Base-by-base conservation (phyloP, 2,888 invertebrate species). In the Cordilura impudica region DNA sequence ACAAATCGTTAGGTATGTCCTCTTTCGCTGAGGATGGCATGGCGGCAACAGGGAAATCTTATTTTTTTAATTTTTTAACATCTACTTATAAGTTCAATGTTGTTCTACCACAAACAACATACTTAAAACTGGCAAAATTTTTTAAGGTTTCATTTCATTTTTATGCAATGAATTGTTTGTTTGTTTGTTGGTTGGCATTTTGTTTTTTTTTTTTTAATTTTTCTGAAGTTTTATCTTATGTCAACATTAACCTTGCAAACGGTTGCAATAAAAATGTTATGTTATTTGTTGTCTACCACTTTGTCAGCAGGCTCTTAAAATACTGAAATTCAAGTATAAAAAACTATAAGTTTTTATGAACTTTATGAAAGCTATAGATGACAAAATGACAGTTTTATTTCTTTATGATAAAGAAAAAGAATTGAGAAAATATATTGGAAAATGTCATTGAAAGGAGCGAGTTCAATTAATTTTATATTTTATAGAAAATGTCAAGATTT, bases 31-130 rank as follows among this genome's bases (percentile, higher is more conserved):
- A 49, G 19, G 26, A 21, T 63, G 43, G 39, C 39, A 63, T 35
- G 75, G 75, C 75, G 75, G 43, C 75, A 63, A 49, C 54, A 56
- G 63, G 58, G 63, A 69, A 70, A 76, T 76, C 69, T 43, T 58
- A 51, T 54, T 35, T 8, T 53, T 58, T 29, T 58, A 58, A 58
- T 51, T 14, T 53, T 61, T 26, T 47, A 60, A 51, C n/a, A 51
- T 43, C 14, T 12, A 19, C 4, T 12, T 14, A 12, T 14, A 5
- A 49, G 47, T 35, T 23, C 8, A 14, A 26, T 54, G 47, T 39
- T 49, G 5, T 39, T 39, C 12, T n/a, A 35, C 35, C 54, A 49
- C 49, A 35, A 39, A 49, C 29, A 19, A 54, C 26, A n/a, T 19
- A 53, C 43, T 66, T 53, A 31, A 51, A 31, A 66, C 49, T 65